phyloP scores from a whole-genome alignment of 30 jellyfish, hydroid and myxozoan species.

The Turritopsis rubra region DNA sequence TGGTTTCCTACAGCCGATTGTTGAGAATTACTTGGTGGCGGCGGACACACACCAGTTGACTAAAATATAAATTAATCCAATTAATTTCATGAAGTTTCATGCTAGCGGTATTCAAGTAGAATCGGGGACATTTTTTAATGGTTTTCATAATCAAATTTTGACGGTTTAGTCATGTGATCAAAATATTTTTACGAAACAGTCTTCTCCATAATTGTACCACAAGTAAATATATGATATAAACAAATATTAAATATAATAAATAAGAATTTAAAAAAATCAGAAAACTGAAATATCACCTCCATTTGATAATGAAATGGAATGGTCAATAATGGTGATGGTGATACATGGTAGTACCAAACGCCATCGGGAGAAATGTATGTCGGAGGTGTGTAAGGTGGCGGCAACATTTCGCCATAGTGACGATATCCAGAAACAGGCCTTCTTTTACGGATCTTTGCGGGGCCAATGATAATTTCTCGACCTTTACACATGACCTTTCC shows the following conservation, averaged over 20 bases:
- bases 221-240: too few relatives aligned
- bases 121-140: too few relatives aligned
- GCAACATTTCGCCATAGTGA: neutral
- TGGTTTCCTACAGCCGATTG: neutral
- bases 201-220: too few relatives aligned
- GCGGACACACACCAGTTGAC: neutral
- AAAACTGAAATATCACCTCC: neutral
- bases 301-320: neutral
- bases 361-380: constrained; percentile 17
- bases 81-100: too few relatives aligned
- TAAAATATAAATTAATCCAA: too few relatives aligned
- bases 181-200: neutral
- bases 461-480: constrained; percentile 84
- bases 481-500: constrained; percentile 67
- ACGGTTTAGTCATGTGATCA: neutral
- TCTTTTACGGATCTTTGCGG: constrained; percentile 72
- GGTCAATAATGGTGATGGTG: neutral
- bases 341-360: neutral
- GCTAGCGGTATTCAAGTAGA: too few relatives aligned
- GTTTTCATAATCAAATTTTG: neutral
- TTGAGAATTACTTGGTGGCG: neutral
- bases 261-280: neutral
- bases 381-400: neutral
- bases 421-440: constrained; percentile 8
- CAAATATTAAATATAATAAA: neutral